Evolutionary conservation across 2,113 vertebrate genomes (phyloP), one percentile per base, ranked within the genome.

Genomic region (Odobenus rosmarus): DNA sequence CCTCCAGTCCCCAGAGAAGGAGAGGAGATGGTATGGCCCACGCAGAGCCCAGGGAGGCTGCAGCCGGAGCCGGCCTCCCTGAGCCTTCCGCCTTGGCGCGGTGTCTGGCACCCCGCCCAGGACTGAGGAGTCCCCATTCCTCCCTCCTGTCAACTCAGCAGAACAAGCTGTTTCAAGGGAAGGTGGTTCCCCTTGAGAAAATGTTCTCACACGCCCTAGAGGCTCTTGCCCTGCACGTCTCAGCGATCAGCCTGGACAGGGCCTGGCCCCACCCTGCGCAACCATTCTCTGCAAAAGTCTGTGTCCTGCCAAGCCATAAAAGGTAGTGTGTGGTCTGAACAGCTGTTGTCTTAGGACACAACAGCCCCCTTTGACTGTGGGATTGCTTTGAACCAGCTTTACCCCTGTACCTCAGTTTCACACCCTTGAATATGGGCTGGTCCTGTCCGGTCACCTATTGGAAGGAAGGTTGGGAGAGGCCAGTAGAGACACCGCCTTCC

Each of bases 141-240:
- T 95, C 76, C 92, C 81, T 96, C 82, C 90, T 98, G 97, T 97
- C 95, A 97, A 96, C 86, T 98, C 97, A 93, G 97, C 93, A 95
- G 98, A 97, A 98, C 97, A 98, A 76, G 59, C 86, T 96, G 93
- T 98, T 89, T 97, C 93, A 62, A 83, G 74, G 80, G 93, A 98
- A 97, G 93, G 95, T 97, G 92, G 89, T 80, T 98, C 93, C 97
- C 86, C 95, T 88, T 91, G 97, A 98, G 97, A 97, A 97, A 96
- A 97, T 93, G 93, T 98, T 98, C 93, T 55, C 3, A 51, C 90
- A 86, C 0, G 55, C 79, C 88, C 89, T 51, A n/a, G 89, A 96
- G 97, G 49, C 93, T 87, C 77, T 69, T 23, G 67, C 49, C 21
- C 79, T 46, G 95, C 93, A 96, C 95, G 98, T 96, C 49, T 5